Evolutionary conservation across 2,113 vertebrate genomes (phyloP), one percentile per base, ranked within the genome.

Genomic region (Istiophorus platypterus): DNA sequence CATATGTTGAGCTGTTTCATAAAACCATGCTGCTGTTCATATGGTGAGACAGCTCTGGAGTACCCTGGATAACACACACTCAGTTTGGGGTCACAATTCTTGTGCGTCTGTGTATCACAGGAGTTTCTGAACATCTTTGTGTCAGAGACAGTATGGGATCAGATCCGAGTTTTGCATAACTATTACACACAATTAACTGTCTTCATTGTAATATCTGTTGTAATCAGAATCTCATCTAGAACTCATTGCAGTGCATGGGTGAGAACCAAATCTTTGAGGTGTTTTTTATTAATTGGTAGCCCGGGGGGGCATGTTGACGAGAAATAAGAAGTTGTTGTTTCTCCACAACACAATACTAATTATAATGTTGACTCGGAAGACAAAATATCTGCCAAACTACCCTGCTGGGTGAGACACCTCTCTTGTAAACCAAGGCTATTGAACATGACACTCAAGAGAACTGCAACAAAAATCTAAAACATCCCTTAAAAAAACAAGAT

Each of bases 401-500:
- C 81, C 84, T 84, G 82, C 84, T 78, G 91, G 85, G 85, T 78
- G 42, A 80, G 71, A 54, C 75, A 80, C 63, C 58, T 69, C 29
- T 85, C 69, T 81, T 37, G 42, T 86, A 91, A 88, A 78, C 41
- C 72, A 39, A 31, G 72, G 45, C 92, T 82, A 77, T 93, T 92
- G 82, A 91, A 85, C 90, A 94, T 94, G 94, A 95, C 95, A 95
- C 95, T 89, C 22, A 7, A 62, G 81, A 76, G 68, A 61, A 65
- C 61, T 65, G 66, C 63, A 68, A 49, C 57, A 41, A 70, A 52
- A 83, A 42, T 75, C 42, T 67, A 27, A 81, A 73, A 69, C 45
- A 59, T 62, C 29, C 27, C 37, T 64, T 52, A 22, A 66, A 51
- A 51, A 27, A 78, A 74, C 58, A 69, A 47, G 20, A 57, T 49